Base-by-base conservation (phyloP, 2,797 vertebrate species). In the Spheniscus humboldti region DNA sequence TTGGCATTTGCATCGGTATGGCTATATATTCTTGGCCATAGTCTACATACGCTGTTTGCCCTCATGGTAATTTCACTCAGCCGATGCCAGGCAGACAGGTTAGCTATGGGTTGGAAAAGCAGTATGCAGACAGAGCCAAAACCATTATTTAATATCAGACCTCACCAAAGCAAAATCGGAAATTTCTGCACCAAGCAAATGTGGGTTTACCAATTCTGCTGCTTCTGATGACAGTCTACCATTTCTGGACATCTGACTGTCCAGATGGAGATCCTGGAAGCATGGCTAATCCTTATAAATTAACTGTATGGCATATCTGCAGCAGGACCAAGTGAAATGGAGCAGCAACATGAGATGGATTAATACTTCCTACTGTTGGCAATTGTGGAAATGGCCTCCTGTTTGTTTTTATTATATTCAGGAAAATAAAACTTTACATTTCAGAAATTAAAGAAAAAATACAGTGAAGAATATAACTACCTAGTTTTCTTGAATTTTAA, bases 21-120 rank as follows among this genome's bases (percentile, higher is more conserved):
- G 14, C 4, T 87, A 2, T 24, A 37, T n/a, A 11, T 19, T 64
- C 55, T 62, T 73, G 41, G 22, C 43, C 17, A 24, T 11, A 53
- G 31, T 8, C 33, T 57, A 10, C 2, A 1, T 35, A 52, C 0
- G 0, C 3, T 33, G 2, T 56, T 43, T 39, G 18, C 6, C 19
- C 7, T 68, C 23, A 22, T 2, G 9, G 23, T 5, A 45, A 6
- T 59, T 33, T 41, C 20, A 11, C n/a, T 50, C 39, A 45, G 15
- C 5, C 37, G 22, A 9, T 50, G 31, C 18, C 43, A 68, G 27
- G 4, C 16, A 56, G 48, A 11, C 18, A 80, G 27, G 14, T 20
- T 6, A 67, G 17, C 5, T 68, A 11, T 19, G 52, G 9, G 20
- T 23, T 47, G 39, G 53, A 73, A 89, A 22, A 62, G 12, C 8